Conservation (phyloP, 2,888 invertebrate species). For the Dioctria rufipes region DNA sequence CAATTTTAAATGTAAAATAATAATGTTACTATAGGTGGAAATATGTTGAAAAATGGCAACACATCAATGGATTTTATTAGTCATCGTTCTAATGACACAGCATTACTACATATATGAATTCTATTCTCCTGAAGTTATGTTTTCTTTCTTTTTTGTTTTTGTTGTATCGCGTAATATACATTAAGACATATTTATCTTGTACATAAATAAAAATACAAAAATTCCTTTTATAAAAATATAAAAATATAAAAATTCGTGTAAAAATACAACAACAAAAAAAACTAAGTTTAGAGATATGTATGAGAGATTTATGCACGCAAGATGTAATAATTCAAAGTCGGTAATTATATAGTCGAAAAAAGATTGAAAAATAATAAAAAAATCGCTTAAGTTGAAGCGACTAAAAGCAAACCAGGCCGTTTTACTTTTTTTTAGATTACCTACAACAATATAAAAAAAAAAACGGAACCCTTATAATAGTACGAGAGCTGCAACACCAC, state of each 20-base stretch:
- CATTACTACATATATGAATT: neutral
- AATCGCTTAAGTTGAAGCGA: constrained; percentile 20
- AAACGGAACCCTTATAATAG: too few species aligned
- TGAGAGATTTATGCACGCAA: neutral
- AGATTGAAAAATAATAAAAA: neutral
- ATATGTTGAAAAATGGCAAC: too few species aligned
- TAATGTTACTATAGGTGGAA: too few species aligned
- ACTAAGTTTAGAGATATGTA: constrained; percentile 18
- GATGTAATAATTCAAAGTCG: constrained; percentile 1
- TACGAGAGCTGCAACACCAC: too few species aligned
- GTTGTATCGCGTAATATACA: constrained; percentile 1
- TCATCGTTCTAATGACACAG: too few species aligned
- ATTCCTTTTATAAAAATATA: constrained; percentile 18
- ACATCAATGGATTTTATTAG: too few species aligned
- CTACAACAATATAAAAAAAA: too few species aligned
- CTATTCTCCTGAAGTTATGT: neutral
- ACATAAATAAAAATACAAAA: constrained; percentile 8
- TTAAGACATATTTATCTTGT: constrained; percentile 22
- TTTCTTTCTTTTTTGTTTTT: constrained; percentile 20
- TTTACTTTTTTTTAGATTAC: neutral
- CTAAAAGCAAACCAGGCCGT: neutral
- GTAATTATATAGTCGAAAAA: neutral
- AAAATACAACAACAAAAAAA: constrained; percentile 11
- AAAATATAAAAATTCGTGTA: constrained; percentile 12
- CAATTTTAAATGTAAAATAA: too few species aligned